These are phyloP conservation scores for Clarias platycephalus DNA, from an alignment of 2,797 vertebrate genomes.

Conservation along the genomic window DNA sequence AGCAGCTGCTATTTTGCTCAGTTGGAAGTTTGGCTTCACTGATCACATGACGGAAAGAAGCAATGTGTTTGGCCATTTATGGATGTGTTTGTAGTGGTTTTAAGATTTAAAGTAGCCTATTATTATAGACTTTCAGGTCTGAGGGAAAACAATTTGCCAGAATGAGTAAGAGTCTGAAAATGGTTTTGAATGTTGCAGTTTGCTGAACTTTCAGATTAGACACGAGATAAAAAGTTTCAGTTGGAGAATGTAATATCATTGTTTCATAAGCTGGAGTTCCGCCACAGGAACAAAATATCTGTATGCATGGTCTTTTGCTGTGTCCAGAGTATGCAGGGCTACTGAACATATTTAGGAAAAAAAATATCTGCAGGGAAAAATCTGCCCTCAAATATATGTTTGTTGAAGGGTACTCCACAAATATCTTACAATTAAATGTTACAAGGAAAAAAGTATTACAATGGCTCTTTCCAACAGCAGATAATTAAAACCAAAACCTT, in stretches of 20 bases:
- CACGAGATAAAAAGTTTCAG: not conserved
- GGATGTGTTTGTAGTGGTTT: too few species aligned
- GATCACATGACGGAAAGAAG: too few species aligned
- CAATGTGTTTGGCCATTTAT: too few species aligned
- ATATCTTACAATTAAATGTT: not conserved
- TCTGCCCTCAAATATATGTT: not conserved
- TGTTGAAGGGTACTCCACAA: not conserved
- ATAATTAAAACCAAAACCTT: not conserved
- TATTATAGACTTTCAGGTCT: too few species aligned
- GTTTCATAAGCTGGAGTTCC: not conserved
- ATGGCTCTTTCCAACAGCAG: not conserved
- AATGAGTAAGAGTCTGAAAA: too few species aligned
- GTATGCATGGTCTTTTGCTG: slow-evolving; percentile 4
- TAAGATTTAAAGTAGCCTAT: too few species aligned
- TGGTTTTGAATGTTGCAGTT: slow-evolving; percentile 6
- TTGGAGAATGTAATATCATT: not conserved
- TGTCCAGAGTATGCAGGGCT: not conserved
- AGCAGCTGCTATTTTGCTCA: too few species aligned
- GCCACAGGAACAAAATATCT: not conserved
- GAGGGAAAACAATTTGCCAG: too few species aligned
- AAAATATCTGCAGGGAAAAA: not conserved
- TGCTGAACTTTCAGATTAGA: not conserved
- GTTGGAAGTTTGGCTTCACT: too few species aligned
- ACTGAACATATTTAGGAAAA: not conserved
- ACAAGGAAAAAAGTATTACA: not conserved